Evolutionary conservation across 2,888 invertebrate genomes (phyloP), one percentile per base, ranked within the genome.

Genomic region (Notodonta ziczac): DNA sequence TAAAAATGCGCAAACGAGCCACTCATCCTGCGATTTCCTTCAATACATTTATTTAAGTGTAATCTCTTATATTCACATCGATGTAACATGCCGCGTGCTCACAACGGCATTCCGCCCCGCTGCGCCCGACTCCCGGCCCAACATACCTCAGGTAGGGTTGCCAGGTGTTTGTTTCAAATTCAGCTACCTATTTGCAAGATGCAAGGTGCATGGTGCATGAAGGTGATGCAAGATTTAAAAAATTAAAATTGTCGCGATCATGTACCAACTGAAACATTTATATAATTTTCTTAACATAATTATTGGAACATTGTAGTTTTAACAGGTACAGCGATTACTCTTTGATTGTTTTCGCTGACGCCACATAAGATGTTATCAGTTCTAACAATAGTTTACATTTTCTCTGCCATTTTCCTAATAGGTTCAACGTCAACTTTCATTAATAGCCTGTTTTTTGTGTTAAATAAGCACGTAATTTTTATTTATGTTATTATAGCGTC

Each of bases 21-120:
- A 16, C 16, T 42, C 13, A 24, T 6, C 14, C 16, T 24, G 42
- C 44, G 16, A 44, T 56, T 24, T 44, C 24, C 42, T 42, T 56
- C 44, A 56, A 58, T 70, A 68, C 61, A 61, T 69, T 74, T 73
- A 75, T 78, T 73, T 70, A 74, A 75, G 67, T 67, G 58, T 66
- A 61, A 57, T 54, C 63, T 73, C 70, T 72, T 80, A 79, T 80
- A 83, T 77, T 79, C 78, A 63, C 73, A 73, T 77, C 70, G 78
- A 74, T 74, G 75, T 75, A 75, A 75, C 67, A 76, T 77, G 70
- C 81, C 80, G 77, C 76, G 70, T 83, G 84, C 72, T 80, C 67
- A 65, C 67, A 80, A 81, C 78, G 76, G 65, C 73, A 76, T 80
- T 74, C 77, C 73, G 66, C 72, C 67, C 67, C 70, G 66, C 63